Evolutionary conservation across 2,888 invertebrate genomes (phyloP).

Genomic region (Plagiodera versicolora): DNA sequence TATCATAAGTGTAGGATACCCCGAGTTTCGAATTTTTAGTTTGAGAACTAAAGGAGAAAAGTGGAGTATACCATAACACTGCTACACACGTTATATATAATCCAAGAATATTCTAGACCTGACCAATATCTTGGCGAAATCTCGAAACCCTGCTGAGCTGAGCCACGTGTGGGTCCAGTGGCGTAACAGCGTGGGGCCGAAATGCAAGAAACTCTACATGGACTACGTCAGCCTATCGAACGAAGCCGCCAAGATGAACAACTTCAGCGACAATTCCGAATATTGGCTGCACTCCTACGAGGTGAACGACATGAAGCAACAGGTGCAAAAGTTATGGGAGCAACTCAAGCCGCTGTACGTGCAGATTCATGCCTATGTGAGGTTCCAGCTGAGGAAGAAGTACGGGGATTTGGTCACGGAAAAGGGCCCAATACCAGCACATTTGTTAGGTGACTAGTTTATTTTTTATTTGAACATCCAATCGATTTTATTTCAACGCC

Average conservation of each 20-base stretch:
- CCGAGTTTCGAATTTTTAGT: no score
- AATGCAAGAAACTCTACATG: constrained; percentile 59
- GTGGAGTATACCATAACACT: no score
- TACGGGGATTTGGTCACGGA: constrained; percentile 72
- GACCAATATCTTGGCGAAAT: constrained; percentile 67
- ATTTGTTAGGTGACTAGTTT: constrained; percentile 76
- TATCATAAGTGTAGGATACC: no score
- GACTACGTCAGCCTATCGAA: constrained; percentile 69
- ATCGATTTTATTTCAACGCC: no score
- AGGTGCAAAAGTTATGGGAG: constrained; percentile 70
- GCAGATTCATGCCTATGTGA: constrained; percentile 81
- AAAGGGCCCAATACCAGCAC: constrained; percentile 76
- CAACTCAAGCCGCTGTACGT: constrained; percentile 79
- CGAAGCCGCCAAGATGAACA: constrained; percentile 72
- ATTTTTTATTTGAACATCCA: no score
- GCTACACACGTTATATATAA: no score
- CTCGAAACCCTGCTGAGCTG: constrained; percentile 76
- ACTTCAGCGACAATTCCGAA: constrained; percentile 70
- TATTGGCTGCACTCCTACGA: constrained; percentile 74
- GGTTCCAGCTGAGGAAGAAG: constrained; percentile 68
- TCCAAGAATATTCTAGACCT: constrained; percentile 67
- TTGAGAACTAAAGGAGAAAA: no score
- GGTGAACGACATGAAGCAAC: constrained; percentile 68
- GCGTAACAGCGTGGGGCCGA: constrained; percentile 72
- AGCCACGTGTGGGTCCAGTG: constrained; percentile 79